These are phyloP conservation scores for Hesperia comma DNA, from an alignment of 2,888 invertebrate species.

Conservation along the genomic window DNA sequence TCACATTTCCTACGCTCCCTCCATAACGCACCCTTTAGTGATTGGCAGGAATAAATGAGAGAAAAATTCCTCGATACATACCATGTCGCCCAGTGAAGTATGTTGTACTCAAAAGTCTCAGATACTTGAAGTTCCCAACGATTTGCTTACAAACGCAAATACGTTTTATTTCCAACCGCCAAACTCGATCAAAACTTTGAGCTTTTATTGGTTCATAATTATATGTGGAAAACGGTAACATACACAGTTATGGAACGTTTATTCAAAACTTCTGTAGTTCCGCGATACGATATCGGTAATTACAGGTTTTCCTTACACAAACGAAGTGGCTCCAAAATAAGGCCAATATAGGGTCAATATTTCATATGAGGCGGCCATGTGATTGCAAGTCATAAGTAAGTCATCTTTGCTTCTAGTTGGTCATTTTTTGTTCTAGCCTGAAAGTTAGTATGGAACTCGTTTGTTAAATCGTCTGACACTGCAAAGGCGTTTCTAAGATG, in stretches of 20 bases:
- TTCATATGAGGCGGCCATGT: too few relatives aligned
- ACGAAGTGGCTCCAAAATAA: not conserved
- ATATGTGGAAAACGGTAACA: not conserved
- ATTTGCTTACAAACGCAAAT: not conserved
- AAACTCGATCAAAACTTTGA: constrained; percentile 9
- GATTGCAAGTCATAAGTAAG: too few relatives aligned
- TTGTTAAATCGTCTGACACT: too few relatives aligned
- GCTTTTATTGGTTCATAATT: constrained; percentile 7
- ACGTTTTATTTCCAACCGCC: constrained; percentile 1
- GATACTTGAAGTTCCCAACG: not conserved
- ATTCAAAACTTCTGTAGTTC: not conserved
- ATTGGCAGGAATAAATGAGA: constrained; percentile 7
- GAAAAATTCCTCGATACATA: constrained; percentile 6
- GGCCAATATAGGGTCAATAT: not conserved
- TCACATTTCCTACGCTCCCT: constrained; percentile 20
- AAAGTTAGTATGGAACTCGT: too few relatives aligned
- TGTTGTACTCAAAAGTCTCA: constrained; percentile 6
- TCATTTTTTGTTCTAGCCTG: too few relatives aligned
- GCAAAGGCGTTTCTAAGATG: too few relatives aligned
- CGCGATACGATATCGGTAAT: not conserved
- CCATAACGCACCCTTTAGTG: constrained; percentile 13
- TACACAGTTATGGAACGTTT: not conserved
- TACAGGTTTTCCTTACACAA: not conserved
- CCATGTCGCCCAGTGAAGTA: constrained; percentile 8
- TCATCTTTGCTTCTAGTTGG: too few relatives aligned